Base-by-base conservation (phyloP, 2,113 vertebrate species). In the Odocoileus hemionus region DNA sequence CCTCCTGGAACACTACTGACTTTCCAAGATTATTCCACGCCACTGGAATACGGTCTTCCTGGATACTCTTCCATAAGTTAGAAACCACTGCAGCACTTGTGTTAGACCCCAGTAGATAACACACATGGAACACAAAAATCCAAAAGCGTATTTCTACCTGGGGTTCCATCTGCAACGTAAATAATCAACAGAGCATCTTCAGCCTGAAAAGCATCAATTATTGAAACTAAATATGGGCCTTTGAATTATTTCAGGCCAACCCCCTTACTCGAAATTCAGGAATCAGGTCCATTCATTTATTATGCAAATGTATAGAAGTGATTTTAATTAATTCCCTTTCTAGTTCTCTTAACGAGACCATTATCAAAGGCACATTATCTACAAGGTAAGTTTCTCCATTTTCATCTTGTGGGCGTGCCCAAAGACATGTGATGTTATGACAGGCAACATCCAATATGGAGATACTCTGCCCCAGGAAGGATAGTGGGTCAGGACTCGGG, bases 401-500 rank as follows among this genome's bases (percentile, higher is more conserved):
- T 61, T 21, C 45, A 39, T 3, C 14, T 7, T 30, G 43, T 7
- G 21, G 60, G 83, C 17, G 6, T 83, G 47, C 57, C 43, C 55
- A 55, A 7, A 2, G 47, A 67, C 23, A 43, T 5, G 28, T 5
- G 25, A 16, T 7, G 1, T 45, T 54, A 23, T 0, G 26, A 61
- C 1, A 45, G 25, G 7, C 30, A n/a, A 15, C 33, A 33, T 12
- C 54, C 4, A 28, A 12, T 9, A 2, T 10, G 3, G 36, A 5
- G 33, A 47, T 23, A 10, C 86, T 7, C 4, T 5, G 4, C 30
- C 5, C 36, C 50, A 47, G 30, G 43, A 43, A 50, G 47, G 36
- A 70, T 4, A 54, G 25, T 17, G 5, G 16, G 5, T 26, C 26
- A 1, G 25, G 30, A 5, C n/a, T 14, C 28, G 0, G 43, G 19